phyloP scores from a whole-genome alignment of 2,797 vertebrate species.

The Macroramphosus scolopax region DNA sequence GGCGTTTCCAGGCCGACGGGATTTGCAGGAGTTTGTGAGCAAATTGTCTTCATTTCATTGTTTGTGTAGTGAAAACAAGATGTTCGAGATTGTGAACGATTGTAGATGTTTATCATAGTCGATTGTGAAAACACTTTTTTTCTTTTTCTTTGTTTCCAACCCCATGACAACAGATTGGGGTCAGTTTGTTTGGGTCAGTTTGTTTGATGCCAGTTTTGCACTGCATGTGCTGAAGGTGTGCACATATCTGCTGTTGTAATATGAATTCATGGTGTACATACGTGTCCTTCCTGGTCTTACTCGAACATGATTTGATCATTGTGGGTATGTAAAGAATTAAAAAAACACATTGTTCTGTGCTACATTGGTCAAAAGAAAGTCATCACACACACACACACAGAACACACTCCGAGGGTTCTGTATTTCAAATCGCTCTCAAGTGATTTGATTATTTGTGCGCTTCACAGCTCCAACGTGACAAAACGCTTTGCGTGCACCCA shows the following conservation, averaged over 20 bases:
- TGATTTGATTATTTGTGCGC: conserved; percentile 49
- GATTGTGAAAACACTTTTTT: conserved; percentile 29
- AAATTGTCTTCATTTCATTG: conserved; percentile 34
- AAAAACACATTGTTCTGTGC: conserved; percentile 3
- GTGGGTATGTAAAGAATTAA: conserved; percentile 15
- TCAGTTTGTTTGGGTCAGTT: neutral
- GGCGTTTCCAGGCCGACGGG: conserved; percentile 18
- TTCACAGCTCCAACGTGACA: conserved; percentile 55
- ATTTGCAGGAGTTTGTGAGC: conserved; percentile 21
- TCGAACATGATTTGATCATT: conserved; percentile 43
- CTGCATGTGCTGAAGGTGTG: conserved; percentile 3
- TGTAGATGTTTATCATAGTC: conserved; percentile 34
- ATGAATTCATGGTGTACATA: conserved; percentile 26
- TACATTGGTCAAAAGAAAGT: conserved; percentile 45
- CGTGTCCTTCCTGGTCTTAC: conserved; percentile 13
- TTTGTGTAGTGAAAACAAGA: conserved; percentile 36
- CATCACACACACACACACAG: conserved; percentile 15
- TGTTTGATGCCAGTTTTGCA: neutral
- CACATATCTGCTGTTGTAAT: conserved; percentile 20
- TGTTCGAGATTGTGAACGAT: conserved; percentile 12
- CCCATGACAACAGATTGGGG: conserved; percentile 3
- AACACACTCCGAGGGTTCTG: conserved; percentile 11
- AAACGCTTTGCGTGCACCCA: conserved; percentile 53
- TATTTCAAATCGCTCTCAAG: conserved; percentile 39
- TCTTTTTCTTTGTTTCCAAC: conserved; percentile 1